These are phyloP conservation scores for Zelleria hepariella DNA, from an alignment of 2,888 invertebrate genomes.

Conservation along the genomic window DNA sequence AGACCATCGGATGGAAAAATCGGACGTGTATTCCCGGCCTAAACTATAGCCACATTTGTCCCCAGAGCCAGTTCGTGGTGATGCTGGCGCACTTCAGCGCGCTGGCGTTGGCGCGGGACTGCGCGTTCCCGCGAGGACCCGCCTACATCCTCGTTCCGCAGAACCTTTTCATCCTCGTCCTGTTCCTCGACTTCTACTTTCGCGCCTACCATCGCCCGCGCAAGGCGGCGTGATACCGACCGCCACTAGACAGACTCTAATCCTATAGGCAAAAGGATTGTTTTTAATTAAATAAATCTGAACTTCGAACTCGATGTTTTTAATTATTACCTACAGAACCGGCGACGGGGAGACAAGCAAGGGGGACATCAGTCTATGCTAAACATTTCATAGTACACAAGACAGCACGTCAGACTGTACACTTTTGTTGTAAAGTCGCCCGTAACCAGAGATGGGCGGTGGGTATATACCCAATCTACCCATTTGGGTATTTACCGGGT, in stretches of 20 bases:
- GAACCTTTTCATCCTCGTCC: constrained; percentile 75
- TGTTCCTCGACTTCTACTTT: constrained; percentile 79
- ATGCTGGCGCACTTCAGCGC: constrained; percentile 68
- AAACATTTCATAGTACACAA: too few relatives aligned
- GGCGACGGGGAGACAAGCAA: too few relatives aligned
- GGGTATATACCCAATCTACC: not conserved
- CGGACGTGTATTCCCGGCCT: too few relatives aligned
- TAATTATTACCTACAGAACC: too few relatives aligned
- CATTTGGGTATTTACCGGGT: too few relatives aligned
- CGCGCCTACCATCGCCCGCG: constrained; percentile 64
- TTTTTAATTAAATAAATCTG: too few relatives aligned
- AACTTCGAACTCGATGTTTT: too few relatives aligned
- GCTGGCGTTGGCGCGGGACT: constrained; percentile 51
- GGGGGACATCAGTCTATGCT: too few relatives aligned
- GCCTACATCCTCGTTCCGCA: constrained; percentile 73
- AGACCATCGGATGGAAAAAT: too few relatives aligned
- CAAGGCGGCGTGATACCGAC: not conserved
- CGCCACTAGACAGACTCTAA: too few relatives aligned
- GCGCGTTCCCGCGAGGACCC: constrained; percentile 69
- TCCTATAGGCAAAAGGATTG: too few relatives aligned
- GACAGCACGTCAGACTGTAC: not conserved
- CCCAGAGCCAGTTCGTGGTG: constrained; percentile 75
- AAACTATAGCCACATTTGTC: too few relatives aligned
- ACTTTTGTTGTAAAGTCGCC: not conserved
- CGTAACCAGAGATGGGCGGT: not conserved